Percentiles rank a stretch among this genome's conserved stretches.
Evolutionary conservation across 2,797 vertebrate species (phyloP).

Genomic region (Notolabrus celidotus): DNA sequence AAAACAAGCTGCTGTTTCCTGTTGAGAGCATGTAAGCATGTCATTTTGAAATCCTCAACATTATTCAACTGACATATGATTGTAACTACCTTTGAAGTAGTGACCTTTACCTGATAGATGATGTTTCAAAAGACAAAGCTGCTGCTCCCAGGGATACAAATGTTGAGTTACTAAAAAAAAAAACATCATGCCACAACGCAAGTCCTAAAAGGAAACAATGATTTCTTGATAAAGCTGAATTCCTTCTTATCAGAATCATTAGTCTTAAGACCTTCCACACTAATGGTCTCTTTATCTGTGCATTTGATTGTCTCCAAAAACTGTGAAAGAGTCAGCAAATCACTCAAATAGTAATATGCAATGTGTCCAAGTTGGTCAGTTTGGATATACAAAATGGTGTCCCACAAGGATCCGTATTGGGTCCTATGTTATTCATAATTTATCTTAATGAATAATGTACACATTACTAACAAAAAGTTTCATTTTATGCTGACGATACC

Average conservation of each 20-base stretch:
- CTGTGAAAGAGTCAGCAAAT: no score
- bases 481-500: not conserved
- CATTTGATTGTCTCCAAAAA: no score
- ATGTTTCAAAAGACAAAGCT: conserved; percentile 35
- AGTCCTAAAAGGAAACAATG: no score
- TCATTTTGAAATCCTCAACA: conserved; percentile 14
- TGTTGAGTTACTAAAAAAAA: conserved; percentile 15
- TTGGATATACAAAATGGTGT: not conserved
- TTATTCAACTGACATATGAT: not conserved
- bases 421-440: not conserved
- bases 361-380: no score
- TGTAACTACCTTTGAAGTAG: conserved; percentile 30
- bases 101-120: conserved; percentile 36
- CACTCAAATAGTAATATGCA: no score
- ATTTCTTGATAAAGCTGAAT: no score
- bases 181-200: no score
- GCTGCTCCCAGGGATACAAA: not conserved
- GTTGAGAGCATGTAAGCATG: not conserved
- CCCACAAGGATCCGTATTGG: not conserved
- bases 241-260: no score
- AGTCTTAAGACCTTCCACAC: no score
- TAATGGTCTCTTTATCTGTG: no score
- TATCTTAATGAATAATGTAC: not conserved
- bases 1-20: conserved; percentile 27
- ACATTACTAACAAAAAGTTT: not conserved